These are phyloP conservation scores for Nemoura dubitans DNA, from an alignment of 2,888 invertebrate species.

Conservation along the genomic window DNA sequence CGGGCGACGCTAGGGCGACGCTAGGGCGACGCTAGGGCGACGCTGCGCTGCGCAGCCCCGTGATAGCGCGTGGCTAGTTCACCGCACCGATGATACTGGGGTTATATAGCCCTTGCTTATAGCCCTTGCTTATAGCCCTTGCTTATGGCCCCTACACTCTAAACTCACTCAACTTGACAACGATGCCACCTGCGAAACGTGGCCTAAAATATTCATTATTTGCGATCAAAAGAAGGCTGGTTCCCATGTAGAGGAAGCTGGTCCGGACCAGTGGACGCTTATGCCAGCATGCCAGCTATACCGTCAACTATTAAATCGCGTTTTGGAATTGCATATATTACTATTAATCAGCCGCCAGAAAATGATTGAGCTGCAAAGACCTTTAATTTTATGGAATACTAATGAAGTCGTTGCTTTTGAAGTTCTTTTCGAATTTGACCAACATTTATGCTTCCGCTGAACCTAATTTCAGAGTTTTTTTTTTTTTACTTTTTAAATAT, in stretches of 20 bases:
- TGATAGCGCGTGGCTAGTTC: not conserved
- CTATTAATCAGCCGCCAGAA: not conserved
- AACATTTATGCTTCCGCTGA: not conserved
- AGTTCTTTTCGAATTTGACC: not conserved
- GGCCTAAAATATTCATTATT: constrained; percentile 12
- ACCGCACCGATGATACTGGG: not conserved
- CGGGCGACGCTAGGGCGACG: too few species aligned
- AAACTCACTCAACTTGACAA: constrained; percentile 33
- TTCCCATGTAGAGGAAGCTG: not conserved
- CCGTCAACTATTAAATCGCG: not conserved
- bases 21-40: too few species aligned
- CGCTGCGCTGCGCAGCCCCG: too few species aligned
- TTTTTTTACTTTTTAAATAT: not conserved
- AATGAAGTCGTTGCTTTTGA: not conserved
- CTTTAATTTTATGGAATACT: not conserved
- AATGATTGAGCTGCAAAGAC: not conserved
- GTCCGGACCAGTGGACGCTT: not conserved
- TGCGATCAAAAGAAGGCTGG: constrained; percentile 3
- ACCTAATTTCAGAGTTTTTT: not conserved
- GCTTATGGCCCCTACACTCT: constrained; percentile 32
- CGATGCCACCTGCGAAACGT: constrained; percentile 15
- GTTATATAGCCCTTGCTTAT: constrained; percentile 32
- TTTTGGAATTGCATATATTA: constrained; percentile 4
- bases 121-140: constrained; percentile 27
- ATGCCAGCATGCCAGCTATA: not conserved